These are phyloP conservation scores for Actinemys pallida DNA, from an alignment of 2,113 vertebrate genomes.

Conservation along the genomic window DNA sequence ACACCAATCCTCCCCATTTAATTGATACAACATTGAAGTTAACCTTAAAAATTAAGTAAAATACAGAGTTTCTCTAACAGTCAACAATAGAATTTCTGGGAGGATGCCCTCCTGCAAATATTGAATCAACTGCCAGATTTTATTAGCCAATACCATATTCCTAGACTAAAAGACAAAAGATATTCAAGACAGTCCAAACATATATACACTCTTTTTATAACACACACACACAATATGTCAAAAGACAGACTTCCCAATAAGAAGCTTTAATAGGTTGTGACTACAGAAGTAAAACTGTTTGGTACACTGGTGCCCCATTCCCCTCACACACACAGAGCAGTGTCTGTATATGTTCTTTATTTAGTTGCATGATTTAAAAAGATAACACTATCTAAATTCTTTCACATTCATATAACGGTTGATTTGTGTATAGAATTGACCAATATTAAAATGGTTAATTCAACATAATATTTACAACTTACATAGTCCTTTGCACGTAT, in stretches of 20 bases:
- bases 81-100: neutral
- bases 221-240: neutral
- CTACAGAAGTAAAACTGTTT: neutral
- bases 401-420: neutral
- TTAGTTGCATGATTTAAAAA: neutral
- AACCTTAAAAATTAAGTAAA: neutral
- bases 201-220: no score
- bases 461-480: neutral
- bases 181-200: neutral
- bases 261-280: neutral
- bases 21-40: constrained; percentile 12
- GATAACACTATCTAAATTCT: neutral
- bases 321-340: neutral
- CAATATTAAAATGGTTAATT: neutral
- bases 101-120: neutral
- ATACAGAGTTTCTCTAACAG: neutral
- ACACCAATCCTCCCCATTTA: constrained; percentile 50
- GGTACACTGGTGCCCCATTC: neutral
- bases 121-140: neutral
- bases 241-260: neutral
- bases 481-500: neutral
- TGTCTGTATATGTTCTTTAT: neutral
- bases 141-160: neutral
- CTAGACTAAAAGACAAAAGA: neutral
- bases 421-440: neutral